These are phyloP conservation scores for Salvelinus sp. DNA, from an alignment of 2,113 vertebrate species.

Conservation along the genomic window DNA sequence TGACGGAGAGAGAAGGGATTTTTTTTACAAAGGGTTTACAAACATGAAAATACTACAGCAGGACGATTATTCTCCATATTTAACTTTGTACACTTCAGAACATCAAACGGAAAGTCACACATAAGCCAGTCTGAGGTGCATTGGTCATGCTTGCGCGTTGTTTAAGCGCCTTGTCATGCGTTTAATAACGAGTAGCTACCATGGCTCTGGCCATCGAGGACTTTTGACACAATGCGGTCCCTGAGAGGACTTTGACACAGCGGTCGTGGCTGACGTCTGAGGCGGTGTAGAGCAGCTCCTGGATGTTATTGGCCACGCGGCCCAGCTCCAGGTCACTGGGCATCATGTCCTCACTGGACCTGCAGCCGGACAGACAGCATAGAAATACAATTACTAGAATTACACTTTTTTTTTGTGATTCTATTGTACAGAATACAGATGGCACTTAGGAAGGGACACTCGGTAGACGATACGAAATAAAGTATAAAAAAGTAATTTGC, in stretches of 20 bases:
- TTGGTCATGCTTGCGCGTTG: no score
- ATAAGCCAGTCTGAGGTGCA: no score
- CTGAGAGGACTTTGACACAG: slow-evolving; percentile 93
- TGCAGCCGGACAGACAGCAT: slow-evolving; percentile 42
- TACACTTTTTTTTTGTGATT: no score
- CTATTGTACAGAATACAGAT: no score
- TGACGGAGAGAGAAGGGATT: slow-evolving; percentile 44
- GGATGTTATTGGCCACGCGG: slow-evolving; percentile 82
- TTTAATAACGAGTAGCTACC: slow-evolving; percentile 68
- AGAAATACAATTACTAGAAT: background rate
- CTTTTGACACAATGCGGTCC: slow-evolving; percentile 95
- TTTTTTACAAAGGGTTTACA: background rate
- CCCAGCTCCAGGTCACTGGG: slow-evolving; percentile 88
- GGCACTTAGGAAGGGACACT: no score
- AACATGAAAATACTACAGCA: background rate
- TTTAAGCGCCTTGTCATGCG: no score
- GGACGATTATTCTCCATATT: no score
- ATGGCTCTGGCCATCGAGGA: slow-evolving; percentile 91
- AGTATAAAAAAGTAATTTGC: no score
- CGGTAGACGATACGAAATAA: no score
- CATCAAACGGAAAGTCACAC: no score
- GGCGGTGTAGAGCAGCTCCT: slow-evolving; percentile 86
- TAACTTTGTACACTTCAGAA: no score
- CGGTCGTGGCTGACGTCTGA: slow-evolving; percentile 95
- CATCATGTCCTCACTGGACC: slow-evolving; percentile 84